Conservation (phyloP, 2,888 invertebrate species). For the Pyrrhia umbra region DNA sequence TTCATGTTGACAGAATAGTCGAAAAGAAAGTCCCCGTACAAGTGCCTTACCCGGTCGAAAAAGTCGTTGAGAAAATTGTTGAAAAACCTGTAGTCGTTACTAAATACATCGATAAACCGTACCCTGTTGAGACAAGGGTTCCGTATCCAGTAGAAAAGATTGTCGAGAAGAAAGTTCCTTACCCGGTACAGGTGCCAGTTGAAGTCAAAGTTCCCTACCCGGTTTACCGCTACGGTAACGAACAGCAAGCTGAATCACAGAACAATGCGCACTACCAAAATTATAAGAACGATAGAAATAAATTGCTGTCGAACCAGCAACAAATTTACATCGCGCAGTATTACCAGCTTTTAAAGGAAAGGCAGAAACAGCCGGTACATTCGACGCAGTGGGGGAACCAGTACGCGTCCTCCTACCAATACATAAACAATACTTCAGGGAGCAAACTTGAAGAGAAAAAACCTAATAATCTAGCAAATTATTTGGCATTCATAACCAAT, state of each 20-base stretch:
- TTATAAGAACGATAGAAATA: constrained; percentile 51
- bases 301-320: constrained; percentile 37
- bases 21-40: constrained; percentile 84
- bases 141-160: constrained; percentile 87
- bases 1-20: constrained; percentile 84
- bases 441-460: constrained; percentile 48
- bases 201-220: constrained; percentile 87
- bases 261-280: constrained; percentile 57
- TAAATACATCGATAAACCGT: constrained; percentile 84
- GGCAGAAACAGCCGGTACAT: constrained; percentile 57
- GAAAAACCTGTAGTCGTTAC: constrained; percentile 90
- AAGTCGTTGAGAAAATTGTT: constrained; percentile 87
- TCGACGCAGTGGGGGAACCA: constrained; percentile 80
- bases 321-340: constrained; percentile 55
- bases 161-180: constrained; percentile 88
- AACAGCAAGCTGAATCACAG: constrained; percentile 57
- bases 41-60: constrained; percentile 87
- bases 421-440: constrained; percentile 73
- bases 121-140: constrained; percentile 85
- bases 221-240: constrained; percentile 59
- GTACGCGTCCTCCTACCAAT: constrained; percentile 82
- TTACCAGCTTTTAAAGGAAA: constrained; percentile 57
- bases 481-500: constrained; percentile 70
- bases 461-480: constrained; percentile 58
- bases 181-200: constrained; percentile 89